phyloP scores from a whole-genome alignment of 2,888 invertebrate species.

The Exocentrus adspersus region DNA sequence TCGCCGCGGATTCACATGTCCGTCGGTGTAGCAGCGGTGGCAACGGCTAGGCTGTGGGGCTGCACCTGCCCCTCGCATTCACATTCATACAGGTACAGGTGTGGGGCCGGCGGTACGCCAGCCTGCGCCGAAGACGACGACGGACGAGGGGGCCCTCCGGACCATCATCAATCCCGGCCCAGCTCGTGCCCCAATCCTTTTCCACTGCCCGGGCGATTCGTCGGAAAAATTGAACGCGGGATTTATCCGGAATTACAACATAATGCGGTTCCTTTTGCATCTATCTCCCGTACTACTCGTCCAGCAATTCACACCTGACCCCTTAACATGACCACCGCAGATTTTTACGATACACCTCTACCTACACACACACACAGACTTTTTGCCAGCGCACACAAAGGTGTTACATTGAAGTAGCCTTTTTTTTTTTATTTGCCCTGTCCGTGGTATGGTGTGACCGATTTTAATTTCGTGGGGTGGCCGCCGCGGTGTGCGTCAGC shows the following conservation, averaged over 20 bases:
- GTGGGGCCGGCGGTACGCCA: conserved; percentile 32
- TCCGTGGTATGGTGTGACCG: conserved; percentile 10
- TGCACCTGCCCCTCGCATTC: conserved; percentile 52
- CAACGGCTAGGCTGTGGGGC: conserved; percentile 31
- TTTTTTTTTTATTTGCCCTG: conserved; percentile 9
- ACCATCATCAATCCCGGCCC: conserved; percentile 31
- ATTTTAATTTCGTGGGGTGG: conserved; percentile 18
- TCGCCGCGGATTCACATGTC: conserved; percentile 21
- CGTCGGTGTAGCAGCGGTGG: conserved; percentile 2
- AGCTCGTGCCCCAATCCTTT: conserved; percentile 29
- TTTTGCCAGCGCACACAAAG: conserved; percentile 11
- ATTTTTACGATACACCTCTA: conserved; percentile 12
- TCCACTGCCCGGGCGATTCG: conserved; percentile 2
- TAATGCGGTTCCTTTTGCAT: too few relatives aligned
- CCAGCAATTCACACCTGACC: conserved; percentile 11
- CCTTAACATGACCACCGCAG: conserved; percentile 8
- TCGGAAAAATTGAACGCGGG: neutral
- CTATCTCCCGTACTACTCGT: neutral
- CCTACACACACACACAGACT: conserved; percentile 10
- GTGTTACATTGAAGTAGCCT: conserved; percentile 9
- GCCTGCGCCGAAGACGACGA: conserved; percentile 26
- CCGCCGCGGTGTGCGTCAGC: neutral
- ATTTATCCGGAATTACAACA: too few relatives aligned
- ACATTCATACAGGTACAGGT: conserved; percentile 54
- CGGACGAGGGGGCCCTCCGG: conserved; percentile 13